Conservation (phyloP, 2,113 vertebrate species). For the Herpetotheres cachinnans region DNA sequence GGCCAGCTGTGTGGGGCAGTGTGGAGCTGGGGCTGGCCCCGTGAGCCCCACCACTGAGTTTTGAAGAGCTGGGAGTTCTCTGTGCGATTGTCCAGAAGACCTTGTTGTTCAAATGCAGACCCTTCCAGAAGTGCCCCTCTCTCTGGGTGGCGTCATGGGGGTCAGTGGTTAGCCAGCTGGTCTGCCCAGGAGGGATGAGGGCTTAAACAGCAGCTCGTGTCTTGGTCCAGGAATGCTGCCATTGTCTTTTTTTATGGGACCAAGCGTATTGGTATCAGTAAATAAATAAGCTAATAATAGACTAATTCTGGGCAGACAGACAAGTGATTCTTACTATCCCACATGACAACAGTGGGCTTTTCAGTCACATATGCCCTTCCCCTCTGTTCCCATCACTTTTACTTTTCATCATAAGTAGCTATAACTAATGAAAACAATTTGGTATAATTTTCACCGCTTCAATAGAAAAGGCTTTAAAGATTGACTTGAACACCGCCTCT, state of each 20-base stretch:
- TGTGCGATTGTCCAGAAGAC: accelerated
- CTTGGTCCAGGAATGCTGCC: not conserved
- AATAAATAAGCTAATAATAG: not conserved
- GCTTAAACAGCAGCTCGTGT: not conserved
- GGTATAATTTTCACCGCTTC: not conserved
- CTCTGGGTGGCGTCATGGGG: not conserved
- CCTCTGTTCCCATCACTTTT: not conserved
- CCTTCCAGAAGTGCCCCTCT: not conserved
- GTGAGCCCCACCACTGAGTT: accelerated
- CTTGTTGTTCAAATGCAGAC: not conserved
- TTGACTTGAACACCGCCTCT: accelerated
- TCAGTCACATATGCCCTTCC: not conserved
- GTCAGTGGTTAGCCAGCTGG: accelerated
- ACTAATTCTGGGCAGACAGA: not conserved
- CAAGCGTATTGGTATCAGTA: too few species aligned
- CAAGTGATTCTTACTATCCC: not conserved
- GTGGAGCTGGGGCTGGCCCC: not conserved
- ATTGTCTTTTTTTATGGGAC: not conserved
- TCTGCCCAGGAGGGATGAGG: not conserved
- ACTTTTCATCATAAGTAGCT: not conserved
- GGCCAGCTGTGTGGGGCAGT: not conserved
- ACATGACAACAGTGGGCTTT: not conserved
- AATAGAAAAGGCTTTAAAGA: not conserved
- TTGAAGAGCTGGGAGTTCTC: not conserved
- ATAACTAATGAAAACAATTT: not conserved